Conservation (phyloP, 2,797 vertebrate genomes). For the Muraenolepis orangiensis region DNA sequence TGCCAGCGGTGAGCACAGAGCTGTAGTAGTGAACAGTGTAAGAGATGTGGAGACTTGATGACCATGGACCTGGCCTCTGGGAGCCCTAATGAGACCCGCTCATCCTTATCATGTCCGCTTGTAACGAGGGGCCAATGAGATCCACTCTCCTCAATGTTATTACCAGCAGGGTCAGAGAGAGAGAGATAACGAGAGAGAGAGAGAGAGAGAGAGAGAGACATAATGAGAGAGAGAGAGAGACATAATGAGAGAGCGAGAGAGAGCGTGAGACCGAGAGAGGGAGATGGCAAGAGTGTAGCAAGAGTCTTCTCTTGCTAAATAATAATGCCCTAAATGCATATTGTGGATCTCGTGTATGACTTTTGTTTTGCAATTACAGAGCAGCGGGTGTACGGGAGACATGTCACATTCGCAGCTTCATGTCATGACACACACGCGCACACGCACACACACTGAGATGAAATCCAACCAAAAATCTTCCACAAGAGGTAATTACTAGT, state of each 20-base stretch:
- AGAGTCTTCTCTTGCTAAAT: background rate
- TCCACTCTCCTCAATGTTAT: conserved; percentile 67
- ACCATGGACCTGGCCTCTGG: conserved; percentile 47
- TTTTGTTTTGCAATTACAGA: conserved; percentile 44
- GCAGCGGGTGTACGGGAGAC: conserved; percentile 17
- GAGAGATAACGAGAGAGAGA: conserved; percentile 29
- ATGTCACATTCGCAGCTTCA: conserved; percentile 30
- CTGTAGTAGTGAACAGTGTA: conserved; percentile 31
- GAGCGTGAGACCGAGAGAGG: conserved; percentile 11
- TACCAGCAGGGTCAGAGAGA: conserved; percentile 47
- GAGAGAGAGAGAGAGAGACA: background rate
- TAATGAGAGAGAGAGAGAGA: background rate
- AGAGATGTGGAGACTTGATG: conserved; percentile 48
- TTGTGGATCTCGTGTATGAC: conserved; percentile 41
- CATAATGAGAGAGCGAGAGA: background rate
- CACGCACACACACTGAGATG: background rate
- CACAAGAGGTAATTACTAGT: background rate
- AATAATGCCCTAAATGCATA: conserved; percentile 18
- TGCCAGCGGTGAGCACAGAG: conserved; percentile 25
- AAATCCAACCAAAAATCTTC: background rate
- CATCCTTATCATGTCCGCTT: conserved; percentile 61
- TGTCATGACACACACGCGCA: background rate
- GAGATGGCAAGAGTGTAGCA: no score
- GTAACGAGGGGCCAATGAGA: conserved; percentile 69
- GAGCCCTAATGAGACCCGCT: conserved; percentile 64